These are phyloP conservation scores for Oryzias sinensis DNA, from an alignment of 2,797 vertebrate genomes.

Conservation along the genomic window DNA sequence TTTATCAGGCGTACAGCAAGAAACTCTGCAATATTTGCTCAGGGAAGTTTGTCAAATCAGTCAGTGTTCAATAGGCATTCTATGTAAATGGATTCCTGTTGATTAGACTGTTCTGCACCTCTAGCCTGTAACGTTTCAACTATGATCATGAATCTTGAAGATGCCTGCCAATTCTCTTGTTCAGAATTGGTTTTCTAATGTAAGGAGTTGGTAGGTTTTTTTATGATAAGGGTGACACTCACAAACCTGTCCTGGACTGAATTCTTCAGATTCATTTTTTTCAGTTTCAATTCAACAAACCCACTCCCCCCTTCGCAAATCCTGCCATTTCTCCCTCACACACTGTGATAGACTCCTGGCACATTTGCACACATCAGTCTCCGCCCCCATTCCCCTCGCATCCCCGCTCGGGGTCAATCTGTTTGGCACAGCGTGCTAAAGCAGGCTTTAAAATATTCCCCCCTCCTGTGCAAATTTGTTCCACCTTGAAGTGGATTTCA, in stretches of 20 bases:
- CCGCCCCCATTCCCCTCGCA: slow-evolving; percentile 49
- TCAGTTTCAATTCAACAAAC: slow-evolving; percentile 55
- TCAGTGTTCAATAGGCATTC: no score
- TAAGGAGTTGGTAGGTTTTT: slow-evolving; percentile 23
- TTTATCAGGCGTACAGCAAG: no score
- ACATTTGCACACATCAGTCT: slow-evolving; percentile 53
- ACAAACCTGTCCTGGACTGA: slow-evolving; percentile 5
- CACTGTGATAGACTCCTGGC: slow-evolving; percentile 40
- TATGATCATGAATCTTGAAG: slow-evolving; percentile 4
- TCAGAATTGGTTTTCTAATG: slow-evolving; percentile 19
- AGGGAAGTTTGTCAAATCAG: no score
- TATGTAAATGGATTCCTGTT: no score
- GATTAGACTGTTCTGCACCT: neutral
- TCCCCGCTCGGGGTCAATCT: slow-evolving; percentile 66
- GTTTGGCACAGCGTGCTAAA: slow-evolving; percentile 72
- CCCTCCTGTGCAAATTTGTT: slow-evolving; percentile 79
- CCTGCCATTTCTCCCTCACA: slow-evolving; percentile 52
- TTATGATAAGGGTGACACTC: slow-evolving; percentile 3
- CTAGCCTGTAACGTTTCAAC: neutral
- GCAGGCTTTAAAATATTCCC: slow-evolving; percentile 77
- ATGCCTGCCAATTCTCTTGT: slow-evolving; percentile 2
- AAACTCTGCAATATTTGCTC: no score
- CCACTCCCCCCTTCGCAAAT: slow-evolving; percentile 62
- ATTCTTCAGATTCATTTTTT: slow-evolving; percentile 27
- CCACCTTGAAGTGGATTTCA: slow-evolving; percentile 84